Evolutionary conservation across 2,888 invertebrate genomes (phyloP).

Genomic region (Myopa testacea): DNA sequence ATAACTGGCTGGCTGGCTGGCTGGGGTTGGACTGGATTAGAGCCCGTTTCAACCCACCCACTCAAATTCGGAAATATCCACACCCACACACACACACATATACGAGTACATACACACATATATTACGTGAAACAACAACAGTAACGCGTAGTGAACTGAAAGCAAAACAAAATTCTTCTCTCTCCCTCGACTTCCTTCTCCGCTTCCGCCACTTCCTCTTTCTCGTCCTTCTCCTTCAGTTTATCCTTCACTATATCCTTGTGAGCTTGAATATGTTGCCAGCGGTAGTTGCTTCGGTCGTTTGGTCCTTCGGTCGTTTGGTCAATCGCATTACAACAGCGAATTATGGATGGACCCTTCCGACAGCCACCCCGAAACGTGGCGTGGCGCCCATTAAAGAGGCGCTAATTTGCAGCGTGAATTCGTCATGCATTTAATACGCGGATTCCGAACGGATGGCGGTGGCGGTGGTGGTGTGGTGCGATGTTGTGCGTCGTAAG

Average conservation of each 20-base stretch:
- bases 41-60: background rate
- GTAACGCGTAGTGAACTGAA: background rate
- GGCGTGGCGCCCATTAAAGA: constrained; percentile 12
- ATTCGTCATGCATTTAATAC: constrained; percentile 17
- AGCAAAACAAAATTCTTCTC: background rate
- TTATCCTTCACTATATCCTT: background rate
- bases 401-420: constrained; percentile 15
- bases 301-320: background rate
- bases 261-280: background rate
- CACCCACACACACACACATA: no score
- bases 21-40: background rate
- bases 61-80: background rate
- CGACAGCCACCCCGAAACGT: background rate
- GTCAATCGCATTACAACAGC: constrained; percentile 3
- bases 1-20: background rate
- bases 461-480: background rate
- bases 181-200: background rate
- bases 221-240: background rate
- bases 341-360: background rate
- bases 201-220: background rate
- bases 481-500: background rate
- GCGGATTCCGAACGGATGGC: background rate
- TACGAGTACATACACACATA: background rate
- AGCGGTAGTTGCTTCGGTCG: background rate
- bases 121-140: background rate